Evolutionary conservation across 2,797 vertebrate genomes (phyloP), one percentile per base, ranked within the genome.

Genomic region (Spinus olivaceus): DNA sequence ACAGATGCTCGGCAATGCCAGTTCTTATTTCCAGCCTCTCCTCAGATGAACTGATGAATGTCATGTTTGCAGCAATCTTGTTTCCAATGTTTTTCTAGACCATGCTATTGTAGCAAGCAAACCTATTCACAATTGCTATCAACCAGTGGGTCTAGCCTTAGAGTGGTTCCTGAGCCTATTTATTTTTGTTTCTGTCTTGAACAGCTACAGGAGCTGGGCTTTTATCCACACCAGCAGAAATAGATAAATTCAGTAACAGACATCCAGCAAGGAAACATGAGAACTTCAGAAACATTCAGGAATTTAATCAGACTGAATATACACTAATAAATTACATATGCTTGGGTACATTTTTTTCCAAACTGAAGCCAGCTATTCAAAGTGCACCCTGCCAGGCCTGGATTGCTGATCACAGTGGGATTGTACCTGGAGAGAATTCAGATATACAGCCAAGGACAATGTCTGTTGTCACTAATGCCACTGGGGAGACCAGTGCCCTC

Each of bases 21-120:
- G 53, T n/a, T 30, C 33, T 88, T 78, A 81, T 94, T 90, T 92
- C 59, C 73, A 93, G 65, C 50, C 54, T 90, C 81, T 94, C 63
- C 61, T 90, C 86, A 88, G 81, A 86, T 53, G 50, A 53, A 22
- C 73, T 71, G 69, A 78, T 77, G 86, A 92, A 61, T 49, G 61
- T 28, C 33, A 37, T 41, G 23, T 76, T 81, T 81, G 57, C 88
- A 71, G 46, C 37, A 71, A 23, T 66, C 86, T 54, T 81, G 39
- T 47, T 28, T 90, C 56, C 78, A 57, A 27, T 66, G 35, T 24
- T 92, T 92, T 90, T 71, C 49, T 82, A 77, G 90, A 37, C 51
- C 28, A 16, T 66, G 67, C n/a, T 56, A 15, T 17, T 63, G 69
- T 60, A 49, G 28, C 28, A 63, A 83, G 65, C 18, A 94, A 88